Evolutionary conservation across 2,888 invertebrate species (phyloP), one percentile per base, ranked within the genome.

Genomic region (Eupithecia inturbata): DNA sequence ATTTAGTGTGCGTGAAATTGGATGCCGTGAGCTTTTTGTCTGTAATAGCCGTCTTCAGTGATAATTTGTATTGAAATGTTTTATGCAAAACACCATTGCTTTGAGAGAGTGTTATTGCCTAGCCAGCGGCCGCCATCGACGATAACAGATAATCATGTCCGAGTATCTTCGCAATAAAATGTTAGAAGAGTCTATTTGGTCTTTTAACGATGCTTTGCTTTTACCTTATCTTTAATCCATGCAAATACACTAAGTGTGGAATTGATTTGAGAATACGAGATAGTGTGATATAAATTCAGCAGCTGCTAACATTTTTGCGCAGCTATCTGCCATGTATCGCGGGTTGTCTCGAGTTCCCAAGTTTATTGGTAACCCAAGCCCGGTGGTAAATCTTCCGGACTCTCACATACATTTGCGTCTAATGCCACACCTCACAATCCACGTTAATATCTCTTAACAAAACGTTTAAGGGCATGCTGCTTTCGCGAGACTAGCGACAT

Each of bases 1-100:
- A 91, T 94, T 93, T 93, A 94, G 89, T 89, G 88, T 73, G 91
- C 92, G 85, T 94, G 92, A 93, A 94, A 93, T 94, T 93, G 89
- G 89, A 91, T 87, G 87, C 86, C 82, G 81, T 79, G 81, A 83
- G 84, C 86, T 85, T 90, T 87, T 90, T 89, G 87, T 87, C 87
- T 85, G 81, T 81, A 80, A 80, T 79, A 79, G 77, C 75, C 73
- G 77, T 80, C 77, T 81, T 81, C 82, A 81, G 82, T 77, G 83
- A 83, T 91, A 88, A 89, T 88, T 89, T 87, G 87, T 87, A 87
- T 89, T 88, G 88, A 88, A 88, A 88, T 86, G 85, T 90, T 87
- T 86, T 85, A 87, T 86, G 83, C 81, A 85, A 85, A 87, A 87
- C 88, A 84, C 81, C 79, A 82, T 82, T 80, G 75, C 77, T 76